A percentile compares a stretch with the other conserved stretches of the same genome.
Conservation (phyloP, 2,113 vertebrate genomes). For the Prunella himalayana region DNA sequence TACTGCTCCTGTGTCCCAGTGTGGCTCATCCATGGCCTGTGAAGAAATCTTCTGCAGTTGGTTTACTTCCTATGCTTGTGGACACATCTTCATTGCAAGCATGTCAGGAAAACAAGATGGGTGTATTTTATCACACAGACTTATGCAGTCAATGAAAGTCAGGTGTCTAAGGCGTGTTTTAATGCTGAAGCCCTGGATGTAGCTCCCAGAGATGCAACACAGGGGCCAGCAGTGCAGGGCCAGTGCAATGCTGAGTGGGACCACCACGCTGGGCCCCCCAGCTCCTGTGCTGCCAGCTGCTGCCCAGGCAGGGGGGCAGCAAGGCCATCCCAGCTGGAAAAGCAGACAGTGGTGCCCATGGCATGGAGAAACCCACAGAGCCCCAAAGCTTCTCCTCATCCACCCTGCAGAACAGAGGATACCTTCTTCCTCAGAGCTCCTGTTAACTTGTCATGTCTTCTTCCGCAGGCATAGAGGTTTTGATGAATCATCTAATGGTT, state of each 20-base stretch:
- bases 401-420: background rate
- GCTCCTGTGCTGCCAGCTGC: fast-evolving
- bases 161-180: background rate
- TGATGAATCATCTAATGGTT: background rate
- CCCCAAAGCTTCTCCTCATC: background rate
- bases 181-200: background rate
- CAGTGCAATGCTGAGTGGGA: fast-evolving
- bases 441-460: background rate
- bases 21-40: background rate
- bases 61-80: background rate
- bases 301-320: background rate
- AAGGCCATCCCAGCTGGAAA: background rate
- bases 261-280: background rate
- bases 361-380: background rate
- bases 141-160: background rate
- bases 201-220: background rate
- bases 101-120: background rate
- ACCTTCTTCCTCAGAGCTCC: background rate
- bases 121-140: background rate
- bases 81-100: background rate
- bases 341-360: fast-evolving
- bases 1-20: background rate
- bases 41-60: background rate
- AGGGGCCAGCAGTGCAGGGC: background rate
- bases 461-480: background rate